Evolutionary conservation across 2,888 invertebrate genomes (phyloP), one percentile per base, ranked within the genome.

Genomic region (Limnephilus lunatus): DNA sequence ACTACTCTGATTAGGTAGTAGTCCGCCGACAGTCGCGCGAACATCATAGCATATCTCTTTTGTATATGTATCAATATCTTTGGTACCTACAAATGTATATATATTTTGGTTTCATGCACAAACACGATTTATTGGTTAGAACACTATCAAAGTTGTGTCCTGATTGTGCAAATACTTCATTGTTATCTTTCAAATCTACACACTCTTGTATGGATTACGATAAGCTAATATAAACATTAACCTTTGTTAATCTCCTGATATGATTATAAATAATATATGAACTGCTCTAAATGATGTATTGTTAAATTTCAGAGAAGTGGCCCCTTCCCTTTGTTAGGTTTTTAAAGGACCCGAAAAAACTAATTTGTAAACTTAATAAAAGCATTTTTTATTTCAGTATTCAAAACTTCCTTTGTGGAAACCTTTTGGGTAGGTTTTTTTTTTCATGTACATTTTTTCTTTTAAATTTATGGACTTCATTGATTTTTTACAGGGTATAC

Each of bases 401-500:
- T 25, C n/a, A 25, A 68, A 68, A 9, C n/a, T 68, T 68, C 25
- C 25, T 68, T 7, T 25, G 9, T 68, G 68, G 7, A 68, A 53
- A 68, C 25, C 1, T 53, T 15, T 53, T 53, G 53, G 3, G 53
- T 53, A 19, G 53, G 85, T n/a, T n/a, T n/a, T 44, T 44, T 44
- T 48, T n/a, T 44, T 5, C 4, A 53, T 44, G 44, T 11, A 7
- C 12, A 12, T 44, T 12, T 85, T 48, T 30, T 30, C 39, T 86
- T 86, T 86, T 5, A 86, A 86, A 85, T 89, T 85, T 89, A 68
- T 91, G 53, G 7, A 68, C 68, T 19, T 68, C 7, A 68, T 68
- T 68, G 68, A n/a, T 68, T 68, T 25, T 68, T 68, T 95, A 81
- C 95, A 98, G 98, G 97, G 97, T 95, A 96, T 98, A 91, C 96